phyloP scores from a whole-genome alignment of 2,113 vertebrate genomes.

The Potamarius usumacintae region DNA sequence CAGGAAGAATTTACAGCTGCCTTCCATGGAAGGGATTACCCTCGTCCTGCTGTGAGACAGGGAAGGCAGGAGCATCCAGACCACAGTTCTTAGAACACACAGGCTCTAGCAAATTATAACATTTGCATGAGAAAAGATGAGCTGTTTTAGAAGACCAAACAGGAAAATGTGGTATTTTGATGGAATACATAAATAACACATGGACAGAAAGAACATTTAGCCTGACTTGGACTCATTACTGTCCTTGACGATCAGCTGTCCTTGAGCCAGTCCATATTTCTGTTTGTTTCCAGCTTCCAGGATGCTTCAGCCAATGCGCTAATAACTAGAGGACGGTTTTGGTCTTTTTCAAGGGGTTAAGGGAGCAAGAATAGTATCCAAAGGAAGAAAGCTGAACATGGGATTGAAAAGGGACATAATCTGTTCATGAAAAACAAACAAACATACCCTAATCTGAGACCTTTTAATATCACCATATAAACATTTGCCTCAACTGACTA shows the following conservation, averaged over 20 bases:
- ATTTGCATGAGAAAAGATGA: slow-evolving; percentile 27
- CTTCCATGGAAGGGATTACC: slow-evolving; percentile 46
- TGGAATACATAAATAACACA: background rate
- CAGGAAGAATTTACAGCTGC: slow-evolving; percentile 48
- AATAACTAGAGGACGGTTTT: background rate
- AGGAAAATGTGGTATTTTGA: slow-evolving; percentile 5
- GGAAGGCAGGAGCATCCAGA: slow-evolving; percentile 9
- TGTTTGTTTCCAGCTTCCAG: slow-evolving; percentile 6
- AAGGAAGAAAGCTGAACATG: background rate
- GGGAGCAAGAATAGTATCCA: background rate
- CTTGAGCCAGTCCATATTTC: background rate
- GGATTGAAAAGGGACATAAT: background rate
- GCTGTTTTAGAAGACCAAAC: slow-evolving; percentile 12
- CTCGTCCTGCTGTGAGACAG: slow-evolving; percentile 28
- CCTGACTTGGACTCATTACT: background rate
- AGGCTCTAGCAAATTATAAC: slow-evolving; percentile 22
- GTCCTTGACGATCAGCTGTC: background rate
- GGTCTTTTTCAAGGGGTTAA: background rate
- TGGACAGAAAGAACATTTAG: slow-evolving; percentile 21
- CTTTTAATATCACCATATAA: background rate
- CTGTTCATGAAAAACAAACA: background rate
- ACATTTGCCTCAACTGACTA: background rate
- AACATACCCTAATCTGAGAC: background rate
- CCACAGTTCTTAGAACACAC: slow-evolving; percentile 30
- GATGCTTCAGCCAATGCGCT: background rate